phyloP scores from a whole-genome alignment of 2,888 invertebrate species.

The Hydraecia micacea region DNA sequence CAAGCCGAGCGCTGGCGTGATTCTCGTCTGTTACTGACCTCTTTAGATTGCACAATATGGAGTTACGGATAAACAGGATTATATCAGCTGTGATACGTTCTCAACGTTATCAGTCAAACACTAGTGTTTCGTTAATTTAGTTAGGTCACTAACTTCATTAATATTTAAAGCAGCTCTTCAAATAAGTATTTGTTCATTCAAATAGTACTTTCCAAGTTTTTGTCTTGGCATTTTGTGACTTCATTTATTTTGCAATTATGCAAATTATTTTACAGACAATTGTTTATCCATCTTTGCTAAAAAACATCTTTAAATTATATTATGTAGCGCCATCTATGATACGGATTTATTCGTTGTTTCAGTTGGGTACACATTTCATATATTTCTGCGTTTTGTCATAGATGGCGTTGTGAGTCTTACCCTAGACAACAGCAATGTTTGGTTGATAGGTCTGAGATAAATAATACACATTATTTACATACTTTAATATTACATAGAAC shows the following conservation, averaged over 20 bases:
- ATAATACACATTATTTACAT: constrained; percentile 61
- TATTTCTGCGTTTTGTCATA: constrained; percentile 27
- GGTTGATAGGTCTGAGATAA: constrained; percentile 11
- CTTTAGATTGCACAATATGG: constrained; percentile 54
- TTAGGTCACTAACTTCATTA: constrained; percentile 24
- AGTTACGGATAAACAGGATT: constrained; percentile 16
- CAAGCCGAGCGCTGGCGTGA: constrained; percentile 1
- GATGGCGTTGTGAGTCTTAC: constrained; percentile 57
- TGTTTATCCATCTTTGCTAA: background rate
- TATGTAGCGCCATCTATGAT: constrained; percentile 57
- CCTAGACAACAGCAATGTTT: background rate
- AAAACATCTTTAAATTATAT: background rate
- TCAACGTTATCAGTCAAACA: constrained; percentile 33
- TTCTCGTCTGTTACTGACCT: constrained; percentile 45
- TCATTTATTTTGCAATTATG: constrained; percentile 29
- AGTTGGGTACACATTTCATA: background rate
- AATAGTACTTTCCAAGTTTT: constrained; percentile 7
- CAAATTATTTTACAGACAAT: constrained; percentile 1
- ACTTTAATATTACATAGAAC: constrained; percentile 85
- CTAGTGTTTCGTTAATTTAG: constrained; percentile 24
- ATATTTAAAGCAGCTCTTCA: background rate
- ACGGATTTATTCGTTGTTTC: background rate
- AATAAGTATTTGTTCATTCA: background rate
- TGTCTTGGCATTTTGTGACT: background rate
- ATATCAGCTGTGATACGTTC: constrained; percentile 18